phyloP scores from a whole-genome alignment of 2,888 invertebrate species.

The Galerucella pusilla region DNA sequence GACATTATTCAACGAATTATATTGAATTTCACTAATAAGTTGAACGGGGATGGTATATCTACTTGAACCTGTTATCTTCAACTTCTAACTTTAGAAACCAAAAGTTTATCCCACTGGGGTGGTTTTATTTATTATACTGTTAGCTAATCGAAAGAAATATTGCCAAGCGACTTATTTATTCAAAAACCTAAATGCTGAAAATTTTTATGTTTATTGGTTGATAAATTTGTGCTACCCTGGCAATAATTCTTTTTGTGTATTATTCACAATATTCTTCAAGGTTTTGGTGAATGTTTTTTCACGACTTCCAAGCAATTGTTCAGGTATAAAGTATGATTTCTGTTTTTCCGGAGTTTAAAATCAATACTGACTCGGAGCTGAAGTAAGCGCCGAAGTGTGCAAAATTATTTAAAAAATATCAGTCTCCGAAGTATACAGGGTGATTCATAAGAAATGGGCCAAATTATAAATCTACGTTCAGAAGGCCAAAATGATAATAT shows the following conservation, averaged over 20 bases:
- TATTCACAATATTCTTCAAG: constrained; percentile 5
- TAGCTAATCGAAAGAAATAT: not conserved
- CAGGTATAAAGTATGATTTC: not conserved
- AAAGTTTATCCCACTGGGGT: not conserved
- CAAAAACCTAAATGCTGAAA: not conserved
- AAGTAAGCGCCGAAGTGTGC: not conserved
- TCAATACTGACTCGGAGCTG: not conserved
- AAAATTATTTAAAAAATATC: not conserved
- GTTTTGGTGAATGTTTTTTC: not conserved
- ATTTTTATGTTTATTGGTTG: constrained; percentile 6
- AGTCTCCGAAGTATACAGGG: not conserved
- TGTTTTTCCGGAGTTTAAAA: not conserved
- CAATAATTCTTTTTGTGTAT: constrained; percentile 12
- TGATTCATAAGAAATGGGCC: not conserved
- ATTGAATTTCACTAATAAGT: too few species aligned
- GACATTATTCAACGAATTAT: too few species aligned
- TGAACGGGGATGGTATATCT: too few species aligned
- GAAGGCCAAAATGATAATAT: too few species aligned
- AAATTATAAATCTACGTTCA: too few species aligned
- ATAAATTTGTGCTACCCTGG: not conserved
- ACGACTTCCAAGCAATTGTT: constrained; percentile 1
- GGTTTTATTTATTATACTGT: not conserved
- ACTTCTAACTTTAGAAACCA: too few species aligned
- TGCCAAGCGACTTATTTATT: constrained; percentile 7
- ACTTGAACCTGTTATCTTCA: too few species aligned